A percentile compares a stretch with the other conserved stretches of the same genome.
Evolutionary conservation across 64 coral and sea anemone species (phyloP).

Genomic region (Actinia equina): DNA sequence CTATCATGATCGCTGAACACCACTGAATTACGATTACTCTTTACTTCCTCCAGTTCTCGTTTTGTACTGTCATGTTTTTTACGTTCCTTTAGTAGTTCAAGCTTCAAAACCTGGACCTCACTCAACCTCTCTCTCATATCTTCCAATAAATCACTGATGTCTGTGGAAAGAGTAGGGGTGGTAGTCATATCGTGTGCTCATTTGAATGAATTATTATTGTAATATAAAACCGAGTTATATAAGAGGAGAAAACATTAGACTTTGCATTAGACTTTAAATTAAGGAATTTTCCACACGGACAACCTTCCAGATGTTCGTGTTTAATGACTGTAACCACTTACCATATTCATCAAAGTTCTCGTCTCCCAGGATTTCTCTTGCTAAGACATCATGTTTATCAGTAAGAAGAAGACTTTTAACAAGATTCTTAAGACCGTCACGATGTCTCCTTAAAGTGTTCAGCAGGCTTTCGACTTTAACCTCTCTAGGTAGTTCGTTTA

Average conservation of each 20-base stretch:
- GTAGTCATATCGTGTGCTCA: too few relatives aligned
- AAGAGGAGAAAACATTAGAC: too few relatives aligned
- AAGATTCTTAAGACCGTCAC: slow-evolving; percentile 34
- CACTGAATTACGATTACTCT: slow-evolving; percentile 33
- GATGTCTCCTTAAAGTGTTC: slow-evolving; percentile 27
- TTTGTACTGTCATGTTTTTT: slow-evolving; percentile 45
- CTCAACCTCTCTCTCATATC: slow-evolving; percentile 33
- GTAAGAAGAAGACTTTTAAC: slow-evolving; percentile 32
- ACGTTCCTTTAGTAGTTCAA: slow-evolving; percentile 39
- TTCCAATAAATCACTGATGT: slow-evolving; percentile 32
- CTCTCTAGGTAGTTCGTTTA: background rate
- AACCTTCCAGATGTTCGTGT: background rate
- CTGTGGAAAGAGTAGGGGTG: background rate
- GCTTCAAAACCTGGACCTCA: slow-evolving; percentile 53
- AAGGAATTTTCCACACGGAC: background rate
- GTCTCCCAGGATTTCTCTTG: slow-evolving; percentile 48
- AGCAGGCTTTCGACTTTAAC: slow-evolving; percentile 35
- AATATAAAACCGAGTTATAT: too few relatives aligned
- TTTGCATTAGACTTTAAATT: background rate
- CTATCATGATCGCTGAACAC: slow-evolving; percentile 56
- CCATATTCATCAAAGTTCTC: slow-evolving; percentile 43
- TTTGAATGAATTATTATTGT: too few relatives aligned
- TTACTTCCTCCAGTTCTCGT: slow-evolving; percentile 39
- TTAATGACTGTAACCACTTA: background rate
- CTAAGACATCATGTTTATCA: slow-evolving; percentile 36